Percentiles rank a stretch among this genome's conserved stretches.
Conservation (phyloP, 2,888 invertebrate species). For the Macrophya alboannulata region DNA sequence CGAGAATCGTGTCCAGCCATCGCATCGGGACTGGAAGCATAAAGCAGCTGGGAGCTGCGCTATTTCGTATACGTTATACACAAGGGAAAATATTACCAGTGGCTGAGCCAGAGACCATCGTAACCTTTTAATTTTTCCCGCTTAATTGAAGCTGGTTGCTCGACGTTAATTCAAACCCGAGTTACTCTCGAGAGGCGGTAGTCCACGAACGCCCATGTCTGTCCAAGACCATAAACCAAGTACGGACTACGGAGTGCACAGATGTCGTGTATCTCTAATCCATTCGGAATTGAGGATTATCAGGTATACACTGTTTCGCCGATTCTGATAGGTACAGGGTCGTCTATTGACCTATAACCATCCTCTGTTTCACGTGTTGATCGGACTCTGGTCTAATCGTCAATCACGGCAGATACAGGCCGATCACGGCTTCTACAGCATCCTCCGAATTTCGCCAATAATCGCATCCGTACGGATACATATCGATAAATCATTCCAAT, state of each 20-base stretch:
- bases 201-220: background rate
- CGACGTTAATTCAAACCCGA: slow-evolving; percentile 19
- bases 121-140: slow-evolving; percentile 42
- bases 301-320: slow-evolving; percentile 25
- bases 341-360: slow-evolving; percentile 23
- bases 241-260: background rate
- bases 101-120: slow-evolving; percentile 9
- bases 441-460: slow-evolving; percentile 20
- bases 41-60: slow-evolving; percentile 11
- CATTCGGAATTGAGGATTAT: slow-evolving; percentile 48
- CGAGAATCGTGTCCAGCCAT: slow-evolving; percentile 4
- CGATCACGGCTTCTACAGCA: background rate
- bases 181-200: slow-evolving; percentile 24
- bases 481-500: background rate
- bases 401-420: slow-evolving; percentile 11
- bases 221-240: slow-evolving; percentile 35
- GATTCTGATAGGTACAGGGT: slow-evolving; percentile 9
- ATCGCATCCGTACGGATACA: background rate
- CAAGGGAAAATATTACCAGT: slow-evolving; percentile 23
- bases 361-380: slow-evolving; percentile 27
- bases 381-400: slow-evolving; percentile 26
- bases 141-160: slow-evolving; percentile 35
- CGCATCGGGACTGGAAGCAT: slow-evolving; percentile 26
- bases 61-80: slow-evolving; percentile 9
- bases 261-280: slow-evolving; percentile 38